Conservation (phyloP, 2,113 vertebrate species). For the Catagonus wagneri region DNA sequence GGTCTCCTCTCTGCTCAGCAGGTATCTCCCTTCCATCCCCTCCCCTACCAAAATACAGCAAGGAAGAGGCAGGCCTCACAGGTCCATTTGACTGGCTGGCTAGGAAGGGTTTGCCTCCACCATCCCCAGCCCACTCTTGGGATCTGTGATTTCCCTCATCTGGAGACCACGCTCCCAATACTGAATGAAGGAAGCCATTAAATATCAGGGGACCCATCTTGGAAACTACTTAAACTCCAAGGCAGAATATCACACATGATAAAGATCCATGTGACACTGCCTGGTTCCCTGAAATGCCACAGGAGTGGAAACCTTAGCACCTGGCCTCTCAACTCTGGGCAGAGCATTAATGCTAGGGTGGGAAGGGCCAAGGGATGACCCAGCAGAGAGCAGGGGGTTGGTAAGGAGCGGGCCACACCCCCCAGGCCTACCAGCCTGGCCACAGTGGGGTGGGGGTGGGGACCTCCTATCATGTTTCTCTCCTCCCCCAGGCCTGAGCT, state of each 20-base stretch:
- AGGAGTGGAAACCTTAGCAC: neutral
- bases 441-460: too few relatives aligned
- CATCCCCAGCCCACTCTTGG: neutral
- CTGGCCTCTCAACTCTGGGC: neutral
- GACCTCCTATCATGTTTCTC: neutral
- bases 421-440: too few relatives aligned
- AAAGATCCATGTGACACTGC: neutral
- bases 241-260: neutral
- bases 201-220: neutral
- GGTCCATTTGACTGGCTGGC: too few relatives aligned
- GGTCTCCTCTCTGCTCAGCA: neutral
- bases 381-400: neutral
- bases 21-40: neutral
- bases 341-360: neutral
- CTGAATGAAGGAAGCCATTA: neutral
- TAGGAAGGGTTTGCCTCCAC: neutral
- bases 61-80: neutral
- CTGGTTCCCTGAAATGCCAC: neutral
- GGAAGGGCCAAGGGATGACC: neutral
- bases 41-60: neutral
- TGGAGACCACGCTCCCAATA: neutral
- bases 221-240: conserved; percentile 4
- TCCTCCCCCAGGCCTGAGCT: neutral
- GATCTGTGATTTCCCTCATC: neutral
- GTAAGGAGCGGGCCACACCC: neutral